Percentiles rank a stretch among this genome's conserved stretches.
phyloP scores from a whole-genome alignment of 1,140 invertebrate genomes.

The Mactra quadrangularis region DNA sequence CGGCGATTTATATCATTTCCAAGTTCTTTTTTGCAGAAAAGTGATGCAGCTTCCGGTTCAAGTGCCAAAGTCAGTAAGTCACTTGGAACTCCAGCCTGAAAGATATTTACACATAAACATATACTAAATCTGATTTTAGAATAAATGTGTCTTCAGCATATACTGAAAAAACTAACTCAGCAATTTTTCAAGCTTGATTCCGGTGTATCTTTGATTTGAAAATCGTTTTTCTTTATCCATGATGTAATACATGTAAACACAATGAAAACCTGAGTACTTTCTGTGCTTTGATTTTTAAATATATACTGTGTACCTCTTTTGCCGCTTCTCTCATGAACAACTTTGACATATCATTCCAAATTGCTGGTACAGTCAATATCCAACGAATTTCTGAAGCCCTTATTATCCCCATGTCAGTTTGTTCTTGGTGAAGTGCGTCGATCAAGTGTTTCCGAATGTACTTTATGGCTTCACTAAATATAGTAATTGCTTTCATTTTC shows the following conservation, averaged over 20 bases:
- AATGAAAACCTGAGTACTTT: too few species aligned
- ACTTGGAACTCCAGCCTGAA: constrained; percentile 43
- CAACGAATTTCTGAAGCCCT: constrained; percentile 30
- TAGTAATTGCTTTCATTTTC: constrained; percentile 21
- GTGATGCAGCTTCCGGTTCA: constrained; percentile 45
- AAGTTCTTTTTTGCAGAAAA: constrained; percentile 29
- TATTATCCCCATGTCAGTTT: not conserved
- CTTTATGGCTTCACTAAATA: constrained; percentile 33
- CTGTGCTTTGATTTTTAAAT: not conserved
- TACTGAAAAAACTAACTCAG: too few species aligned
- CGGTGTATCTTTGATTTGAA: too few species aligned
- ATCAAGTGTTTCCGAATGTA: constrained; percentile 31
- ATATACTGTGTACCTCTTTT: not conserved
- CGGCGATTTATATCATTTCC: not conserved
- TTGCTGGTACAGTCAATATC: constrained; percentile 44
- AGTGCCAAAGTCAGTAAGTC: constrained; percentile 38
- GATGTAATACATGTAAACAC: too few species aligned
- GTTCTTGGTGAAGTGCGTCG: constrained; percentile 1
- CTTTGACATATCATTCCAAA: constrained; percentile 45
- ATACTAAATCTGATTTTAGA: too few species aligned
- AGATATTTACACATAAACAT: too few species aligned
- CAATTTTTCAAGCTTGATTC: not conserved
- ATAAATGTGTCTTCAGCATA: too few species aligned
- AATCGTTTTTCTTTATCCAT: too few species aligned
- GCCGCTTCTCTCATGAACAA: constrained; percentile 30